These are phyloP conservation scores for Leucoraja erinaceus DNA, from an alignment of 2,113 vertebrate genomes.

Conservation along the genomic window DNA sequence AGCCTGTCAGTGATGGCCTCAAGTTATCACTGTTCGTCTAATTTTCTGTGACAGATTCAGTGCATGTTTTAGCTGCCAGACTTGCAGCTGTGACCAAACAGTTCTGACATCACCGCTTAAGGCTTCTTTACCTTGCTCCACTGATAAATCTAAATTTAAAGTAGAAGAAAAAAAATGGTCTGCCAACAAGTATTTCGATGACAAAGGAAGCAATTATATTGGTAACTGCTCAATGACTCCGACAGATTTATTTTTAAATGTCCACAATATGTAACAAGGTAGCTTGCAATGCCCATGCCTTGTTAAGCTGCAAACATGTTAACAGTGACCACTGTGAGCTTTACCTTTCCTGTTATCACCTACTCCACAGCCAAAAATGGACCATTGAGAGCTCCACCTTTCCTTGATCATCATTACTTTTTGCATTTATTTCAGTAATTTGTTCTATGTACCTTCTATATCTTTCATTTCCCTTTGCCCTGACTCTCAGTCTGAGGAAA, in stretches of 20 bases:
- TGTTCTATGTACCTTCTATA: no score
- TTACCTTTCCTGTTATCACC: no score
- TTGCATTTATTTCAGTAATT: no score
- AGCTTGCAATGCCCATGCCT: background rate
- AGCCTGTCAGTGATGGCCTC: conserved; percentile 46
- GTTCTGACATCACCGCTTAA: conserved; percentile 58
- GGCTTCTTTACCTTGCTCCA: conserved; percentile 43
- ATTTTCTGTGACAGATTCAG: conserved; percentile 67
- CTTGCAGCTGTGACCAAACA: conserved; percentile 63
- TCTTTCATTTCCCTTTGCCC: no score
- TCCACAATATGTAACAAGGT: background rate
- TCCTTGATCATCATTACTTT: no score
- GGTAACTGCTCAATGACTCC: background rate
- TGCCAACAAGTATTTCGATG: background rate
- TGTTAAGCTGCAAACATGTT: background rate
- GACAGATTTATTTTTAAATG: background rate
- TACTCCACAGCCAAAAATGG: no score
- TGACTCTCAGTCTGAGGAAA: no score
- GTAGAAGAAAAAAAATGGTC: background rate
- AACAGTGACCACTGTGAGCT: background rate
- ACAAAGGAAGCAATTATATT: background rate
- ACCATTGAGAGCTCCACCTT: no score
- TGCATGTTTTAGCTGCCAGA: conserved; percentile 67
- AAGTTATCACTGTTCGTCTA: conserved; percentile 49
- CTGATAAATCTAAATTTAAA: conserved; percentile 37